Conservation (phyloP, 2,888 invertebrate species). For the Theodoxus fluviatilis region DNA sequence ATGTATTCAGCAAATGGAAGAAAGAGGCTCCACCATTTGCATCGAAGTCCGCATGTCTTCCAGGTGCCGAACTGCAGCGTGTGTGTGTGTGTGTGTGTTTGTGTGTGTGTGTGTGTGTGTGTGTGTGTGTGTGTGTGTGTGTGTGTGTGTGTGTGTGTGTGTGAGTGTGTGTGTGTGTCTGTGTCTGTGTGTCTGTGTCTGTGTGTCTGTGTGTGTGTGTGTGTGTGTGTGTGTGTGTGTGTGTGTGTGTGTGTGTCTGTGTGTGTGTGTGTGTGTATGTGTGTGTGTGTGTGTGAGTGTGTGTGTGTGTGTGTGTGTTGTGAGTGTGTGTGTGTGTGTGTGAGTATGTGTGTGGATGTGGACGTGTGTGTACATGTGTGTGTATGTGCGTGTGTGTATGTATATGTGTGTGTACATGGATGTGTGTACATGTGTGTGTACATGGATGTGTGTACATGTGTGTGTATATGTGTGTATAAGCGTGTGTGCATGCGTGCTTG, state of each 20-base stretch:
- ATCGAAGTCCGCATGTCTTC: not conserved
- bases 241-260: slow-evolving; percentile 15
- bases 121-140: slow-evolving; percentile 20
- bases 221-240: slow-evolving; percentile 23
- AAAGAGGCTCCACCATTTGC: not conserved
- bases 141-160: slow-evolving; percentile 25
- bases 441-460: no score
- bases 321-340: slow-evolving; percentile 18
- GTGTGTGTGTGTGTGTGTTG: slow-evolving; percentile 21
- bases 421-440: no score
- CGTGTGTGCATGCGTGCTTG: no score
- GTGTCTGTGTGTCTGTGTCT: slow-evolving; percentile 22
- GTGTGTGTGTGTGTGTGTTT: not conserved
- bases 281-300: slow-evolving; percentile 7
- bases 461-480: no score
- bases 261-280: slow-evolving; percentile 20
- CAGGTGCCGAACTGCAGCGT: no score
- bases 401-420: no score
- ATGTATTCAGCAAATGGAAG: not conserved
- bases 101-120: slow-evolving; percentile 23
- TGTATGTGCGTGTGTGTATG: no score
- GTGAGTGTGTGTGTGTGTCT: slow-evolving; percentile 10
- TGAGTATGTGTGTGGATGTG: slow-evolving; percentile 18
- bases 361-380: no score
- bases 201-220: slow-evolving; percentile 7